Base-by-base conservation (phyloP, 2,888 invertebrate species). In the Papilio gigon region DNA sequence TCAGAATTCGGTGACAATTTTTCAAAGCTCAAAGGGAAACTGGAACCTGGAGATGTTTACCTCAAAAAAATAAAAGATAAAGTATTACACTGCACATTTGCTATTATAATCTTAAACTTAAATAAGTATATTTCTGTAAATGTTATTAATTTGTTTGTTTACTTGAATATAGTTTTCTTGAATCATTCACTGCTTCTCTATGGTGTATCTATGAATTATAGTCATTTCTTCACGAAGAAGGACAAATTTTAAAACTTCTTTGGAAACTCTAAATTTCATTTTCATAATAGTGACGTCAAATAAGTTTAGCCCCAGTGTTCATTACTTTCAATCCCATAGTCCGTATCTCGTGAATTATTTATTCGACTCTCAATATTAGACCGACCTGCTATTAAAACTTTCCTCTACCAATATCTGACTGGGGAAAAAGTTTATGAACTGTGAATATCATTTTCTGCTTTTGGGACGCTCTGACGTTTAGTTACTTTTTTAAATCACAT, bases 351-450 rank as follows among this genome's bases (percentile, higher is more conserved):
- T 50, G 50, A 50, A 50, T 50, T 50, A 50, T 50, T 50, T 50
- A 50, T 50, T 27, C 27, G 27, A 50, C 12, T 50, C 50, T 50
- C 50, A 27, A 50, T 50, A 50, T 50, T 50, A 50, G 50, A 50
- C 50, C 50, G 50, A 50, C 27, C 50, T 25, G 50, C 50, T 50
- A 50, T 50, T 25, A 50, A 50, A 50, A 50, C 50, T 50, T 50
- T 50, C n/a, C 50, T 50, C 50, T 27, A 50, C 27, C 50, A 27
- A 50, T 50, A 27, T 50, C 50, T 27, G 50, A 50, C 27, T 27
- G 8, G 25, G 50, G 27, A 50, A 50, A 27, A 50, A 50, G 14
- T 50, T 50, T 27, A 50, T 27, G 50, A 50, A 50, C 50, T 50
- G 47, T 12, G 47, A 47, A 47, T 47, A 50, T 27, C 6, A 50